Percentiles rank a stretch among this genome's conserved stretches.
phyloP scores from a whole-genome alignment of 2,797 vertebrate species.

The Rallus crepitans region DNA sequence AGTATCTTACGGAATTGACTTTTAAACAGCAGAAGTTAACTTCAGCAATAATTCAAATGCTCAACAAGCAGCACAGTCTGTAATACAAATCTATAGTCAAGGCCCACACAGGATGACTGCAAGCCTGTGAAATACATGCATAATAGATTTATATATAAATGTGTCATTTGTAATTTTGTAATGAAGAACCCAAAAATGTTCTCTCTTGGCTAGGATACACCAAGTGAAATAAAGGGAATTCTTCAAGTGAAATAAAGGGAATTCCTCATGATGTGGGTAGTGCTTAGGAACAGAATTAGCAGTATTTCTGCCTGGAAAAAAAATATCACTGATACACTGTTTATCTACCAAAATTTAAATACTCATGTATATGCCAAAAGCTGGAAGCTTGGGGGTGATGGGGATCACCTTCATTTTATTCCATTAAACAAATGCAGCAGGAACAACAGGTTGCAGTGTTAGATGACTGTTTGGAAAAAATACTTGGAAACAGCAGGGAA shows the following conservation, averaged over 20 bases:
- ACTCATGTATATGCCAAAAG: not conserved
- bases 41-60: not conserved
- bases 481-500: not conserved
- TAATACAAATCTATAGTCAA: not conserved
- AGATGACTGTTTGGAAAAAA: not conserved
- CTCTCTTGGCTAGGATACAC: not conserved
- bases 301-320: not conserved
- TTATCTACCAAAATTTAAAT: not conserved
- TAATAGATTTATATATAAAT: not conserved
- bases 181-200: not conserved
- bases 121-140: not conserved
- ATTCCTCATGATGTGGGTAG: not conserved
- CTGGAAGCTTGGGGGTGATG: too few species aligned
- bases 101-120: not conserved
- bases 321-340: not conserved
- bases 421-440: not conserved
- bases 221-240: not conserved
- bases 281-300: not conserved
- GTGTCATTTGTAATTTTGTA: not conserved
- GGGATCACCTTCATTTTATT: not conserved
- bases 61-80: not conserved
- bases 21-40: not conserved
- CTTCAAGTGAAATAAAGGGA: not conserved
- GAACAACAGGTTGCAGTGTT: not conserved
- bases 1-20: not conserved